Base-by-base conservation (phyloP, 1,140 invertebrate species). In the Drosophila novamexicana region DNA sequence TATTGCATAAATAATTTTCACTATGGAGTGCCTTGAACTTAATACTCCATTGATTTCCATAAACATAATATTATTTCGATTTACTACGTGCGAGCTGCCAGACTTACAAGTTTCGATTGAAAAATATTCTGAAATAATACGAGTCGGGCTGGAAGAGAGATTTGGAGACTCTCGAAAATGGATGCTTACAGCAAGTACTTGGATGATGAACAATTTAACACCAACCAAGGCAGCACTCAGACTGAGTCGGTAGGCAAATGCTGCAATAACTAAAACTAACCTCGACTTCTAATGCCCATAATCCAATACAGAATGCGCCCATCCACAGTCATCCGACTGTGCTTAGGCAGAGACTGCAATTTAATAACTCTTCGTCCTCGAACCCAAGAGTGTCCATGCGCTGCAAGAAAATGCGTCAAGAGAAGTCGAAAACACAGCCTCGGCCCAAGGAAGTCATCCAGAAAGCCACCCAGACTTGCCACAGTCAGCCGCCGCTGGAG, bases 391-490 rank as follows among this genome's bases (percentile, higher is more conserved):
- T 1, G 1, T 22, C 16, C 4, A 18, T 1, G 9, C 9, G 14
- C 5, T 54, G 14, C 34, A 54, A 36, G 14, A 54, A 16, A 14
- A 7, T n/a, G n/a, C n/a, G 7, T 5, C 12, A 42, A 1, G 40
- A 42, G 52, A 54, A 39, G 14, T 1, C 34, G 6, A 7, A 42
- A 14, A 1, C 6, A 7, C n/a, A 42, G 2, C 2, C 34, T 1
- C 52, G 12, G 9, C 52, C 34, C 7, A 37, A 37, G 7, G 52
- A 54, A 32, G 7, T 39, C 7, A 0, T 18, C 0, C 52, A 54
- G 14, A 54, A 54, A 14, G 8, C 34, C 12, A 54, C 52, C 0
- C 52, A 54, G 52, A 54, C 52, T 10, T 54, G 52, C 14, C 52
- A 5, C 7, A 16, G n/a, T 6, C 34, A 16, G 2, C 34, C 6